Evolutionary conservation across 2,113 vertebrate genomes (phyloP).

Genomic region (Tichodroma muraria): DNA sequence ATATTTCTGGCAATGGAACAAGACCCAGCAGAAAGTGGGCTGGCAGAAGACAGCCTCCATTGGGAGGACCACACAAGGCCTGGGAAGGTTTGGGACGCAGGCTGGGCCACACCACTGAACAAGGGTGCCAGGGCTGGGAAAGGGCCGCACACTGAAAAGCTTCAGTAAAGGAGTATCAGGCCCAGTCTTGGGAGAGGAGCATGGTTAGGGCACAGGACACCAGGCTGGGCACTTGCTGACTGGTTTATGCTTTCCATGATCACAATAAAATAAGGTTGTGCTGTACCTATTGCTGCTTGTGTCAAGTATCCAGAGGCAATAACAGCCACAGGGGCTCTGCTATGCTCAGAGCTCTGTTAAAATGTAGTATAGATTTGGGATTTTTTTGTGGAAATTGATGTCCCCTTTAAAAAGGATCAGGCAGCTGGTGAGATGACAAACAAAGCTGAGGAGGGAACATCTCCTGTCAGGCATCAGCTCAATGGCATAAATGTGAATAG

Average conservation of each 20-base stretch:
- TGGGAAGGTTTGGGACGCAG: neutral
- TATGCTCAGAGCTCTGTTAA: neutral
- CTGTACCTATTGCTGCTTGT: neutral
- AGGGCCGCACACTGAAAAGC: neutral
- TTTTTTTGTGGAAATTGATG: neutral
- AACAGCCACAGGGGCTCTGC: neutral
- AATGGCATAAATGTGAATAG: neutral
- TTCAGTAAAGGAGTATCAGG: neutral
- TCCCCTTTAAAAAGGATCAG: neutral
- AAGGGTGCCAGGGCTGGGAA: neutral
- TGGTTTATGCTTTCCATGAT: neutral
- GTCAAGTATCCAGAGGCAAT: rapidly evolving
- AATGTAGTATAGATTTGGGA: neutral
- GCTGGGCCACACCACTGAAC: neutral
- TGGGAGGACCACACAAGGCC: neutral
- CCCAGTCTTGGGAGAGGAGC: neutral
- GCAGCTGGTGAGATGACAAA: neutral
- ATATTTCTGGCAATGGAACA: neutral
- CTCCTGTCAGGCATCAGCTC: neutral
- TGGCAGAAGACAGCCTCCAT: neutral
- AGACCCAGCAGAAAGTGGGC: neutral
- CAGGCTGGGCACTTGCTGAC: neutral
- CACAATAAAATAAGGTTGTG: neutral
- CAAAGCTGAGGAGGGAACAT: neutral
- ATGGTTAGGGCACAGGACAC: neutral